Conservation (phyloP, 2,797 vertebrate species). For the Urocyon cinereoargenteus region DNA sequence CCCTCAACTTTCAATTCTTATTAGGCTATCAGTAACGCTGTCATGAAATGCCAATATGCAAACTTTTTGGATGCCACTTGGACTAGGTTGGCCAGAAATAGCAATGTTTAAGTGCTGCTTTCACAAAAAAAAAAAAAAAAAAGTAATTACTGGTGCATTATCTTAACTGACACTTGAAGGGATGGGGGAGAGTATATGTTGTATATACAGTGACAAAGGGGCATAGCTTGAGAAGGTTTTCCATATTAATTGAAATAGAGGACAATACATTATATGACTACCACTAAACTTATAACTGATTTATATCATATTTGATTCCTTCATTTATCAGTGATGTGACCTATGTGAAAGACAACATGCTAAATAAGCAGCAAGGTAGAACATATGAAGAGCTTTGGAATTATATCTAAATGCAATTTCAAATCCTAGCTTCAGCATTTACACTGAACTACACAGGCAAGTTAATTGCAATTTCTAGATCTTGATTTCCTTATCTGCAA, state of each 20-base stretch:
- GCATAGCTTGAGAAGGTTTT: neutral
- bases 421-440: neutral
- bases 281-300: neutral
- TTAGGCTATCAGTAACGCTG: neutral
- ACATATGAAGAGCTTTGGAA: neutral
- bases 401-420: neutral
- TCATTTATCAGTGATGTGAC: neutral
- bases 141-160: neutral
- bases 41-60: neutral
- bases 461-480: slow-evolving; percentile 34
- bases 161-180: neutral
- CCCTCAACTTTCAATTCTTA: slow-evolving; percentile 14
- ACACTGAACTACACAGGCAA: neutral
- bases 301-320: neutral
- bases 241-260: neutral
- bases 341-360: neutral
- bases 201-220: neutral
- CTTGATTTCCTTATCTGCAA: slow-evolving; percentile 25
- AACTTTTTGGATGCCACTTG: neutral
- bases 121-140: neutral
- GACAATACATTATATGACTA: neutral
- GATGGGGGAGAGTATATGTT: neutral
- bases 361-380: neutral
- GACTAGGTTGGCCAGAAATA: neutral
- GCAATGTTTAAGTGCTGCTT: neutral